These are phyloP conservation scores for Petrocephalus schoutedeni DNA, from an alignment of 2,797 vertebrate genomes.

Conservation along the genomic window DNA sequence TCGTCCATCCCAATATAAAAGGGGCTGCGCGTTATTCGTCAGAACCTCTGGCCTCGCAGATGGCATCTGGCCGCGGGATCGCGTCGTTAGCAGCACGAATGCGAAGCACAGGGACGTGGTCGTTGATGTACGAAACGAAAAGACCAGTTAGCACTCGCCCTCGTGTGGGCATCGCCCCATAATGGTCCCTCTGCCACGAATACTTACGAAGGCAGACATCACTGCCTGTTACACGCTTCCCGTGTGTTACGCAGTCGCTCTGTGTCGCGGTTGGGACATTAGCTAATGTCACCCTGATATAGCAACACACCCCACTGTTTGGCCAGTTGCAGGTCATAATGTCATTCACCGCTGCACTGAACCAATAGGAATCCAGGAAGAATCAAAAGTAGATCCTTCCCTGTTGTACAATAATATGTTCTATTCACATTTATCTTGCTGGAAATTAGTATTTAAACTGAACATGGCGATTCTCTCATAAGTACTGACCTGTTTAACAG, in stretches of 20 bases:
- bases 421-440: not conserved
- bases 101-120: not conserved
- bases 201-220: not conserved
- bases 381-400: not conserved
- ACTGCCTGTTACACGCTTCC: not conserved
- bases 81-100: not conserved
- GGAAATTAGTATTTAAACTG: not conserved
- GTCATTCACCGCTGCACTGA: not conserved
- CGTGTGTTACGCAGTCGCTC: not conserved
- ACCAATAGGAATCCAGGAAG: not conserved
- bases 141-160: not conserved
- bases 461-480: not conserved
- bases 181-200: not conserved
- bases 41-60: not conserved
- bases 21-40: not conserved
- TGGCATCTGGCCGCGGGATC: not conserved
- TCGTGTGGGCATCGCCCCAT: not conserved
- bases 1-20: not conserved
- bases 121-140: not conserved
- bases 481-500: not conserved
- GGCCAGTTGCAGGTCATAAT: not conserved
- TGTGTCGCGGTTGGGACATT: not conserved
- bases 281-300: not conserved
- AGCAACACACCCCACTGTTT: not conserved
- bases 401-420: not conserved